Evolutionary conservation across 30 jellyfish, hydroid and myxozoan genomes (phyloP), one percentile per base, ranked within the genome.

Genomic region (Aurelia aurita): DNA sequence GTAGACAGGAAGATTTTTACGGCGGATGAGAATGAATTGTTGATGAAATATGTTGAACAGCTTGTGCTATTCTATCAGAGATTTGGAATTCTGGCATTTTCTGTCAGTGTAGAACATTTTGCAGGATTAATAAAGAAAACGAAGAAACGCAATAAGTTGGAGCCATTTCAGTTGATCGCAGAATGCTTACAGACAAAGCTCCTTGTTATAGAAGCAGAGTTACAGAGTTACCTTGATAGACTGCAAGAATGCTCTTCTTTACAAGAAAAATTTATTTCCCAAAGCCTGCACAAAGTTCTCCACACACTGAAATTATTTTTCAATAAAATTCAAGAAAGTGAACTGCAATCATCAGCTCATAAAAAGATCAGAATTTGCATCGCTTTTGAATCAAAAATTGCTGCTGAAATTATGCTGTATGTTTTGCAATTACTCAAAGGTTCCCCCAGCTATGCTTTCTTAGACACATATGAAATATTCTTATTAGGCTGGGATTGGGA

Each of bases 41-140:
- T 57, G 23, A 29, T 53, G 35, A 8, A 54, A 14, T 8, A 1
- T 12, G 62, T 74, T 5, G 26, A 53, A 0, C 15, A 15, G 45
- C 74, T 74, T 18, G n/a, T 4, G n/a, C 58, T 16, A 14, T 59
- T 23, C 11, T 27, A 28, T 27, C 25, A 32, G 61, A 54, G 21
- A 12, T 74, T 74, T 28, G 86, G 86, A 26, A 21, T 60, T 20
- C 11, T 58, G n/a, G 74, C 86, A 5, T 28, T 74, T 57, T 20
- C 75, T 2, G 6, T 54, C 9, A 22, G 61, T 14, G 13, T 74
- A 7, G 55, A 54, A 35, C 27, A 32, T 18, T 54, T 74, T 20
- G 63, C 18, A 8, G 14, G 43, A 15, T 10, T 53, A 12, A 14
- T 39, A 9, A 21, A 9, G 32, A 25, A 55, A 32, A 19, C 4